Conservation (phyloP, 2,113 vertebrate genomes). For the Ailurus styani region DNA sequence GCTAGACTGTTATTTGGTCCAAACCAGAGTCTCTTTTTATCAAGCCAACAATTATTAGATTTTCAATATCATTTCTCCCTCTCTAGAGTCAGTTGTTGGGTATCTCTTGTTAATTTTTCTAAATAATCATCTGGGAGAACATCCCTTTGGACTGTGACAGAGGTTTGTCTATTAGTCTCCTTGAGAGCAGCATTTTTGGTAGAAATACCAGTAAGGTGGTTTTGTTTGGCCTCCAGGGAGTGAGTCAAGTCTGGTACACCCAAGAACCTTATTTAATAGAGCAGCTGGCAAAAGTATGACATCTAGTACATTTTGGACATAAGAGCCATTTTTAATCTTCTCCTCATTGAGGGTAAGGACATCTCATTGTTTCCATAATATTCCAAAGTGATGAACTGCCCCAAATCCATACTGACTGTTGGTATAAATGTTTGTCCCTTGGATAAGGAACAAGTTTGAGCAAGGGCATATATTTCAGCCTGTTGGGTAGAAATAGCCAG, state of each 20-base stretch:
- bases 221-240: neutral
- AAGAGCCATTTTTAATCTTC: neutral
- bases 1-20: neutral
- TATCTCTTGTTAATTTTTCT: neutral
- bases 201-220: neutral
- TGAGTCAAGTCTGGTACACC: neutral
- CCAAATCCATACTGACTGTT: neutral
- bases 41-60: neutral
- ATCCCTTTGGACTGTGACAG: neutral
- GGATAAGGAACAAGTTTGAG: neutral
- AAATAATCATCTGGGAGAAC: neutral
- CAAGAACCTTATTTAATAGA: neutral
- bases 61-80: neutral
- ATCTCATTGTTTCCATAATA: neutral
- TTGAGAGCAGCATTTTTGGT: neutral
- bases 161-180: neutral
- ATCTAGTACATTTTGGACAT: neutral
- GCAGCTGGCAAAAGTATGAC: neutral
- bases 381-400: neutral
- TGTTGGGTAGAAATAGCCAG: neutral
- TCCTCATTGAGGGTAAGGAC: neutral
- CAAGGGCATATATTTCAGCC: neutral
- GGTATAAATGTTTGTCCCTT: neutral
- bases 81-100: neutral
- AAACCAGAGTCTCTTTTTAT: neutral